These are phyloP conservation scores for Epistrophella euchroma DNA, from an alignment of 2,888 invertebrate species.

Conservation along the genomic window DNA sequence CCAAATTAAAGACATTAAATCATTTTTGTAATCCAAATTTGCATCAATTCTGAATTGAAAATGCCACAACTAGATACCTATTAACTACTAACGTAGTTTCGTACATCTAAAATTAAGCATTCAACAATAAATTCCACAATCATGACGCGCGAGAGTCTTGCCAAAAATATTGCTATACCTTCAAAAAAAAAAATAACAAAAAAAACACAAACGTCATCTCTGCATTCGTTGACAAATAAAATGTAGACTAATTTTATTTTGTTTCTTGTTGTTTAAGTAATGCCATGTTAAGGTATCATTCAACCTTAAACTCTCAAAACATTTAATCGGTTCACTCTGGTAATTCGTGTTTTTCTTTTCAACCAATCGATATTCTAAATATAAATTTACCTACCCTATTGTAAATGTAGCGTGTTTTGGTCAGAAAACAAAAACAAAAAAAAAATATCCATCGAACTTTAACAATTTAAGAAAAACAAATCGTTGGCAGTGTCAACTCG, in stretches of 20 bases:
- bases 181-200: no score
- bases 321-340: slow-evolving; percentile 30
- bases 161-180: slow-evolving; percentile 18
- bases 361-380: slow-evolving; percentile 25
- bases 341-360: slow-evolving; percentile 26
- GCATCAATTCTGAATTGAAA: slow-evolving; percentile 49
- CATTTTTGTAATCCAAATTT: slow-evolving; percentile 29
- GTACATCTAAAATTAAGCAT: slow-evolving; percentile 50
- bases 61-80: not conserved
- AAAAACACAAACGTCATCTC: slow-evolving; percentile 49
- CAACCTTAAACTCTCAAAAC: slow-evolving; percentile 17
- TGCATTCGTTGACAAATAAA: slow-evolving; percentile 38
- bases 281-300: slow-evolving; percentile 46
- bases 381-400: not conserved
- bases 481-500: slow-evolving; percentile 32
- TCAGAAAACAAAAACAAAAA: no score
- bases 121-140: slow-evolving; percentile 37
- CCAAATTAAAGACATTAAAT: slow-evolving; percentile 35
- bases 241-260: not conserved
- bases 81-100: slow-evolving; percentile 50
- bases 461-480: slow-evolving; percentile 28
- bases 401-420: slow-evolving; percentile 7
- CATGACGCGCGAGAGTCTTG: slow-evolving; percentile 56
- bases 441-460: slow-evolving; percentile 1
- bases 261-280: not conserved